Evolutionary conservation across 2,797 vertebrate genomes (phyloP), one percentile per base, ranked within the genome.

Genomic region (Gymnocypris eckloni): DNA sequence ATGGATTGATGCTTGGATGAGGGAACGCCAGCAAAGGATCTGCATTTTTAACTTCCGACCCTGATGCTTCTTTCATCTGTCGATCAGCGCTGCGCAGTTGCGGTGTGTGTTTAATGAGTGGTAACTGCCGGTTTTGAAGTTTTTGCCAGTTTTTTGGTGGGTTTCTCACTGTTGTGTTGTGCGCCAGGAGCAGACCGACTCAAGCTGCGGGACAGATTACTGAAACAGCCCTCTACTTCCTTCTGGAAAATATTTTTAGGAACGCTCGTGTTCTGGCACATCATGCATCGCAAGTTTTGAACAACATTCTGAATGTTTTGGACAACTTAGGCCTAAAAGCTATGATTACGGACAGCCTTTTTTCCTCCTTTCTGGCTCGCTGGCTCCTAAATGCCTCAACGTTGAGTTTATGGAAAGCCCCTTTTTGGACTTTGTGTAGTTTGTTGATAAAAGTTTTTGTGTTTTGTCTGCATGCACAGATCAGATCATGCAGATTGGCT

Each of bases 101-200:
- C 43, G 66, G 66, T 82, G 33, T 79, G 76, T n/a, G 70, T 61
- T 86, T 75, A 71, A 72, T 84, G 78, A 79, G 84, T 72, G 69
- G 81, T 70, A 84, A 69, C 64, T 54, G 43, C 70, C 75, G 72
- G 61, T 90, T 88, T 88, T 88, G 87, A 90, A 85, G 86, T 79
- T 61, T 50, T 33, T 82, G 86, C 86, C 87, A 90, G 86, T 86
- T 84, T 78, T 72, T 75, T 79, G 70, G 39, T 72, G 67, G 54
- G 50, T 54, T 82, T 72, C 71, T 86, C 48, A 48, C 25, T 78
- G 71, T 84, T 71, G 72, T 48, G 22, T 80, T 83, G 56, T 52
- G 66, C 6, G 72, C 76, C 86, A 87, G 87, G 52, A 77, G 64
- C 79, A 28, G 54, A 75, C 79, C 20, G 7, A 15, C 18, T 79